These are phyloP conservation scores for Pungitius pungitius DNA, from an alignment of 2,113 vertebrate species.

Conservation along the genomic window DNA sequence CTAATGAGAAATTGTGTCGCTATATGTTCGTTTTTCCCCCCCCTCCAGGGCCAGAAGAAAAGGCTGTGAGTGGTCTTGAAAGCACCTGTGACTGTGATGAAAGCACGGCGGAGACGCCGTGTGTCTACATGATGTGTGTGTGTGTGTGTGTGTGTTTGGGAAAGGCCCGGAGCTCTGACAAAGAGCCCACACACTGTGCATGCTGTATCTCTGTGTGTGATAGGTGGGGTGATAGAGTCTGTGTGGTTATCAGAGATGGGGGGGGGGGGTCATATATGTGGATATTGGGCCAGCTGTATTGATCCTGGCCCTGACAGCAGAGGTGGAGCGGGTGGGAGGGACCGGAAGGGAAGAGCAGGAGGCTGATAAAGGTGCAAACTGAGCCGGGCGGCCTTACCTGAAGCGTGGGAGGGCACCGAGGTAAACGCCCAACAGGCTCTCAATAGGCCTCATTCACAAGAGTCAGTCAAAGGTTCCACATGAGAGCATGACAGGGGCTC, in stretches of 20 bases:
- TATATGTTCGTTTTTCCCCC: neutral
- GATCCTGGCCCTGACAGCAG: constrained; percentile 70
- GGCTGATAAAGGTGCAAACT: constrained; percentile 66
- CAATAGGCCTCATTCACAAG: constrained; percentile 76
- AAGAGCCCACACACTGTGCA: constrained; percentile 65
- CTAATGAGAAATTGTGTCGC: neutral
- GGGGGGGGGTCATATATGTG: constrained; percentile 65
- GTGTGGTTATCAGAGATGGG: constrained; percentile 74
- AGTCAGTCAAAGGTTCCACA: constrained; percentile 77
- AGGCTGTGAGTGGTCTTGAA: neutral
- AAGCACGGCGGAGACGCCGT: constrained; percentile 30
- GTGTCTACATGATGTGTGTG: constrained; percentile 8
- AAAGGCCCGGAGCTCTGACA: constrained; percentile 54
- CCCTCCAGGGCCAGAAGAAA: constrained; percentile 9
- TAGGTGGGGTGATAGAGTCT: constrained; percentile 60
- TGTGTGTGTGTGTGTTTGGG: constrained; percentile 18
- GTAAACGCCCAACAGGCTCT: constrained; percentile 72
- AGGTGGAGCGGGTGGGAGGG: constrained; percentile 25
- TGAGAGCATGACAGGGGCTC: constrained; percentile 58
- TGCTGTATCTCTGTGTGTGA: constrained; percentile 65
- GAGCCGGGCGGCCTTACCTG: constrained; percentile 63
- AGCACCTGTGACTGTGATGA: constrained; percentile 36
- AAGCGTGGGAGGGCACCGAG: constrained; percentile 72
- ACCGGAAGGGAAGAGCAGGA: constrained; percentile 62
- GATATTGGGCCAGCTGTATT: constrained; percentile 79